These are phyloP conservation scores for Catostylus mosaicus DNA, from an alignment of 30 jellyfish, hydroid and myxozoan genomes.

Conservation along the genomic window DNA sequence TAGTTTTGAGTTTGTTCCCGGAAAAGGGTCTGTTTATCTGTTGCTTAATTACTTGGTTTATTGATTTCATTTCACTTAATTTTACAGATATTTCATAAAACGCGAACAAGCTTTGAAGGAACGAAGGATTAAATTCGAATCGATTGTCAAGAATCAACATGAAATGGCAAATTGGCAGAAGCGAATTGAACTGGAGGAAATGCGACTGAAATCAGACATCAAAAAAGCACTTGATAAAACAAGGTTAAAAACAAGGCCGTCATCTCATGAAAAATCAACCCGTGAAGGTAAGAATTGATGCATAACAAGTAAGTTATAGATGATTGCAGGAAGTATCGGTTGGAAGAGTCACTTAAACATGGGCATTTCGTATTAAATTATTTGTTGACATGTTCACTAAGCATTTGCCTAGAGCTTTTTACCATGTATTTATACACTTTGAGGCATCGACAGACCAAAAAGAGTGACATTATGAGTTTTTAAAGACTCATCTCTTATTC, in stretches of 20 bases:
- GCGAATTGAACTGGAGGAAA: slow-evolving; percentile 81
- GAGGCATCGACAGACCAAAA: too few relatives aligned
- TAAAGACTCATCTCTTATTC: not conserved
- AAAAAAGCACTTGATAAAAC: slow-evolving; percentile 66
- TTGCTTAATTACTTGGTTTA: too few relatives aligned
- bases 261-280: slow-evolving; percentile 14
- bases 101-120: slow-evolving; percentile 81
- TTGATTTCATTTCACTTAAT: not conserved
- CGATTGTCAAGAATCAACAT: slow-evolving; percentile 69
- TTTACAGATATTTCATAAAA: slow-evolving; percentile 76
- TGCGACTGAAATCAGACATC: slow-evolving; percentile 77
- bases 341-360: too few relatives aligned
- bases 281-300: slow-evolving; percentile 43
- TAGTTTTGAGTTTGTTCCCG: too few relatives aligned
- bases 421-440: too few relatives aligned
- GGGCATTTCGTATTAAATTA: too few relatives aligned
- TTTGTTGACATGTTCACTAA: too few relatives aligned
- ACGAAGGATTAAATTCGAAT: slow-evolving; percentile 71
- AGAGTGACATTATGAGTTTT: too few relatives aligned
- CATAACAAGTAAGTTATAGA: too few relatives aligned
- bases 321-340: too few relatives aligned
- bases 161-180: slow-evolving; percentile 78
- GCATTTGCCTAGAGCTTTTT: too few relatives aligned
- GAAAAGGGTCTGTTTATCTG: too few relatives aligned
- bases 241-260: slow-evolving; percentile 7